Evolutionary conservation across 2,888 invertebrate genomes (phyloP).

Genomic region (Lomographa bimaculata): DNA sequence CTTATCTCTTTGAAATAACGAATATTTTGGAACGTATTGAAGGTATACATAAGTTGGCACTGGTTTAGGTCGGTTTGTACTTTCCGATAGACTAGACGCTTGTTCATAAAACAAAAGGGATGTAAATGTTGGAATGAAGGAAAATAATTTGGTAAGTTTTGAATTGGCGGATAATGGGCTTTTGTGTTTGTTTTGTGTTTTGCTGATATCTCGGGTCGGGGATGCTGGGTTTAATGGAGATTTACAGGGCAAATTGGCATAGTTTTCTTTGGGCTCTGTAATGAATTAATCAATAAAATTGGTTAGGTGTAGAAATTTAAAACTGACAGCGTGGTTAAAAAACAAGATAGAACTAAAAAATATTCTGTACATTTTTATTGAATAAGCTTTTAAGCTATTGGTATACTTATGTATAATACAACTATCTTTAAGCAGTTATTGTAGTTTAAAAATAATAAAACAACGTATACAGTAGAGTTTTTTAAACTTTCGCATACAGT

Average conservation of each 20-base stretch:
- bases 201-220: constrained; percentile 10
- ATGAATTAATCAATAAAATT: no score
- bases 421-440: no score
- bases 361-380: no score
- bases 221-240: constrained; percentile 5
- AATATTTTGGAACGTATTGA: constrained; percentile 25
- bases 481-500: no score
- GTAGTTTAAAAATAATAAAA: no score
- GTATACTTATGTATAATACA: no score
- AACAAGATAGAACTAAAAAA: no score
- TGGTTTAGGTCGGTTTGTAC: constrained; percentile 62
- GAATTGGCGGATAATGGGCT: constrained; percentile 27
- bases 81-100: constrained; percentile 57
- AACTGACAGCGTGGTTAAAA: no score
- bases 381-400: no score
- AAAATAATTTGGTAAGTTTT: constrained; percentile 30
- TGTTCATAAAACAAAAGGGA: constrained; percentile 67
- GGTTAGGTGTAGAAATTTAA: no score
- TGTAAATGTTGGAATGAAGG: constrained; percentile 30
- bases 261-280: no score
- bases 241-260: constrained; percentile 19
- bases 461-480: no score
- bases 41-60: constrained; percentile 24
- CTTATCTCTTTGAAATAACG: constrained; percentile 33
- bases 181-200: constrained; percentile 20